Percentiles rank a stretch among this genome's conserved stretches.
These are phyloP conservation scores for Miichthys miiuy DNA, from an alignment of 2,797 vertebrate genomes.

Conservation along the genomic window DNA sequence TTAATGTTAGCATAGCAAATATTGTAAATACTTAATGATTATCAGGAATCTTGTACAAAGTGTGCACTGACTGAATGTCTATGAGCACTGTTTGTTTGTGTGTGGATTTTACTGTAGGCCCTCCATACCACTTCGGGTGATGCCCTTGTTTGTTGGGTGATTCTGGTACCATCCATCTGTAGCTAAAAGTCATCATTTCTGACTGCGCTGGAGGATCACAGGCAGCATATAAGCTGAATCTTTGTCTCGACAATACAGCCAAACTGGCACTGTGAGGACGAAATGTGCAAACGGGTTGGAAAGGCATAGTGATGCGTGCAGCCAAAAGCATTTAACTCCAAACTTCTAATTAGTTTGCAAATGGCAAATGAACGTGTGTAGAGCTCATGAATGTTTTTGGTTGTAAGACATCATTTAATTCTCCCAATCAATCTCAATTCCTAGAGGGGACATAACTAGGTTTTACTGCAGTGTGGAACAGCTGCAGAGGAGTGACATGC, in stretches of 20 bases:
- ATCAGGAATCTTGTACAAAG: slow-evolving; percentile 69
- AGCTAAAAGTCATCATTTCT: slow-evolving; percentile 26
- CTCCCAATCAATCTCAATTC: slow-evolving; percentile 19
- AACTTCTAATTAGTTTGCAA: slow-evolving; percentile 60
- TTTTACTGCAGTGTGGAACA: slow-evolving; percentile 37
- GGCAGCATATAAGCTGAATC: not conserved
- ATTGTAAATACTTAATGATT: slow-evolving; percentile 64
- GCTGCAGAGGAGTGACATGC: slow-evolving; percentile 17
- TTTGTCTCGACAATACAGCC: slow-evolving; percentile 21
- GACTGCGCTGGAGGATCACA: slow-evolving; percentile 27
- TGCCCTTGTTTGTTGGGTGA: slow-evolving; percentile 15
- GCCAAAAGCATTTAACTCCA: slow-evolving; percentile 32
- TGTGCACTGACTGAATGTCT: slow-evolving; percentile 65
- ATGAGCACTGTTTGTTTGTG: slow-evolving; percentile 42
- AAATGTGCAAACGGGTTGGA: slow-evolving; percentile 7
- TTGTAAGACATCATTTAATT: slow-evolving; percentile 47
- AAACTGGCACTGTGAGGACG: slow-evolving; percentile 5
- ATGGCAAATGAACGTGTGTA: slow-evolving; percentile 32
- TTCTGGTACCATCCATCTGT: slow-evolving; percentile 22
- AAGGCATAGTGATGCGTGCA: slow-evolving; percentile 1
- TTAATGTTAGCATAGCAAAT: slow-evolving; percentile 59
- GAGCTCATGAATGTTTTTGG: slow-evolving; percentile 40
- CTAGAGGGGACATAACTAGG: slow-evolving; percentile 31
- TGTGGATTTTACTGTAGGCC: slow-evolving; percentile 39
- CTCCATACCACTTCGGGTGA: slow-evolving; percentile 7